Evolutionary conservation across 2,888 invertebrate species (phyloP).

Genomic region (Dryococelus australis): DNA sequence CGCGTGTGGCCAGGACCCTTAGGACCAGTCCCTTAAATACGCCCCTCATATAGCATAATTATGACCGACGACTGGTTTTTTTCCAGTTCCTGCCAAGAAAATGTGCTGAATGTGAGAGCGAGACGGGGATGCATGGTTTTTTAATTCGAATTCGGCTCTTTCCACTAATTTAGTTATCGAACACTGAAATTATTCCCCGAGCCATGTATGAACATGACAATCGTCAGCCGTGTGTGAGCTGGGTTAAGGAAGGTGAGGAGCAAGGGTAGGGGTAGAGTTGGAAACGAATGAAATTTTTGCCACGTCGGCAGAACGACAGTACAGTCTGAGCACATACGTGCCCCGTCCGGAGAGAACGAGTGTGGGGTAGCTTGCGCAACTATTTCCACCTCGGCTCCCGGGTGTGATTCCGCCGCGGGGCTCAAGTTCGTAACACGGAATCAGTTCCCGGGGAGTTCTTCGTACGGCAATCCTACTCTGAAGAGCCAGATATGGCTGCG

Average conservation of each 20-base stretch:
- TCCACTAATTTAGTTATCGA: neutral
- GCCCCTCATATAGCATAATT: no score
- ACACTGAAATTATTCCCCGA: neutral
- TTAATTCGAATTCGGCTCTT: no score
- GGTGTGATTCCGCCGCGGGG: neutral
- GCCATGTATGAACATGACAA: no score
- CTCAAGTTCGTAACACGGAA: conserved; percentile 8
- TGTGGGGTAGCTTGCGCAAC: neutral
- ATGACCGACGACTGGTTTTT: no score
- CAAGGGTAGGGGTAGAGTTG: neutral
- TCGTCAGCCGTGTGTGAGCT: neutral
- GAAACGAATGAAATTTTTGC: neutral
- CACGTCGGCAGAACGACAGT: neutral
- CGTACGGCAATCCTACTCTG: neutral
- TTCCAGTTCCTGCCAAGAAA: no score
- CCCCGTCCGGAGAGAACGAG: neutral
- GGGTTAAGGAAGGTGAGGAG: neutral
- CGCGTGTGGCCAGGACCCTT: no score
- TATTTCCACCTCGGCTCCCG: neutral
- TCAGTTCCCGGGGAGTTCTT: conserved; percentile 1
- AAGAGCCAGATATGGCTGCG: neutral
- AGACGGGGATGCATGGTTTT: no score
- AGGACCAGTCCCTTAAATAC: no score
- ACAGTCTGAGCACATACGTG: neutral
- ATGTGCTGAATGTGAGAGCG: no score